Evolutionary conservation across 2,113 vertebrate genomes (phyloP), one percentile per base, ranked within the genome.

Genomic region (Myiopsitta monachus): DNA sequence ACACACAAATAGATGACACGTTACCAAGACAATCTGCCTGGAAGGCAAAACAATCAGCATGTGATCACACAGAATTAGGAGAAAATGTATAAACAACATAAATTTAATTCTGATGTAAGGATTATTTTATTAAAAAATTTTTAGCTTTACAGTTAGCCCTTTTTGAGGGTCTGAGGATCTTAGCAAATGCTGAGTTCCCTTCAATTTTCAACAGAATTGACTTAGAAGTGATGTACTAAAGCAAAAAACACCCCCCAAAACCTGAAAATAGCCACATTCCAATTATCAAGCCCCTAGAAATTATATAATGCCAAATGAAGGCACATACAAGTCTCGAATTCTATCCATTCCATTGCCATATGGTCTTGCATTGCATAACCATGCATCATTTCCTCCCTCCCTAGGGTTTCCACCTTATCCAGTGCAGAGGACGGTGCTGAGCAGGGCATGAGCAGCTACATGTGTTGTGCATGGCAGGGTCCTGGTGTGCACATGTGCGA

Each of bases 1-100:
- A 86, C 38, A 78, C 49, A 89, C 46, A 82, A 89, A 95, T 70
- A 95, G 73, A 95, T 94, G 90, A 96, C 89, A 94, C 39, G 72
- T 68, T 78, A 92, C 46, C 52, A 72, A 80, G 55, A 92, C 94
- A 96, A 91, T 85, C 33, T 75, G 86, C 52, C 77, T 85, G 77
- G 74, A 95, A 96, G 89, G 83, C 80, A 92, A 89, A 82, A 83
- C 36, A 96, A 54, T 55, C 28, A 92, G 83, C 78, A 92, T 73
- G 68, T 74, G 75, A 92, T 67, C 76, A 78, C 39, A 74, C 10
- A 70, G 39, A 94, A 94, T 70, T 59, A 67, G 63, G 18, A 87
- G 26, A 80, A 62, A 52, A 87, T 26, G 49, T 31, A 87, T 39
- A 79, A 81, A 87, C 47, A 95, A 70, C 18, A 66, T 19, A 75